Conservation (phyloP, 1,140 invertebrate species). For the Frieseomelitta varia region DNA sequence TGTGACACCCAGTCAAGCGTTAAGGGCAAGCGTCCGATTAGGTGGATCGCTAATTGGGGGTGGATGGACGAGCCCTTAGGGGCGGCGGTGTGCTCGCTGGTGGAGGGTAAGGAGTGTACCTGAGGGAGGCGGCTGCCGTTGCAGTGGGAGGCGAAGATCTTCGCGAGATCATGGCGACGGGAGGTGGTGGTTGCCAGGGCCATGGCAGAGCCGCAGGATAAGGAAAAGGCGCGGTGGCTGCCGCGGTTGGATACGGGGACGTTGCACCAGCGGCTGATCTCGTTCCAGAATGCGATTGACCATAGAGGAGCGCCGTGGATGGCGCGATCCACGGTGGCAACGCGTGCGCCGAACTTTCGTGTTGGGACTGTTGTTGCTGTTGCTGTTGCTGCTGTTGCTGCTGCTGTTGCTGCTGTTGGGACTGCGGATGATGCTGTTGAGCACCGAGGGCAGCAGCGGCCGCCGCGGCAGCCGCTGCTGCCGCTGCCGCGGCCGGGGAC, state of each 20-base stretch:
- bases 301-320: constrained; percentile 71
- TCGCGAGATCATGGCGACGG: constrained; percentile 75
- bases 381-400: constrained; percentile 68
- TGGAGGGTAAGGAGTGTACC: constrained; percentile 78
- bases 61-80: constrained; percentile 70
- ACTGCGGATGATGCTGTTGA: constrained; percentile 69
- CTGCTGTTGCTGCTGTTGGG: constrained; percentile 58
- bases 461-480: constrained; percentile 62
- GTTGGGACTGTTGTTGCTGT: constrained; percentile 43
- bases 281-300: constrained; percentile 65
- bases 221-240: constrained; percentile 69
- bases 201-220: constrained; percentile 75
- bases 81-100: constrained; percentile 74
- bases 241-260: constrained; percentile 68
- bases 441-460: constrained; percentile 57
- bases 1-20: too few species aligned
- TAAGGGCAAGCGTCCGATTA: constrained; percentile 3
- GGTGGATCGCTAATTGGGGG: constrained; percentile 76
- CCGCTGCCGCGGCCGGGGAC: constrained; percentile 67
- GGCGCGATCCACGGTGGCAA: constrained; percentile 69
- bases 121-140: constrained; percentile 64
- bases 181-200: constrained; percentile 77
- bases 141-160: constrained; percentile 75
- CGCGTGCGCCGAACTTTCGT: constrained; percentile 37
- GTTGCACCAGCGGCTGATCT: constrained; percentile 61